phyloP scores from a whole-genome alignment of 1,140 invertebrate genomes.

The Hetaerina americana region DNA sequence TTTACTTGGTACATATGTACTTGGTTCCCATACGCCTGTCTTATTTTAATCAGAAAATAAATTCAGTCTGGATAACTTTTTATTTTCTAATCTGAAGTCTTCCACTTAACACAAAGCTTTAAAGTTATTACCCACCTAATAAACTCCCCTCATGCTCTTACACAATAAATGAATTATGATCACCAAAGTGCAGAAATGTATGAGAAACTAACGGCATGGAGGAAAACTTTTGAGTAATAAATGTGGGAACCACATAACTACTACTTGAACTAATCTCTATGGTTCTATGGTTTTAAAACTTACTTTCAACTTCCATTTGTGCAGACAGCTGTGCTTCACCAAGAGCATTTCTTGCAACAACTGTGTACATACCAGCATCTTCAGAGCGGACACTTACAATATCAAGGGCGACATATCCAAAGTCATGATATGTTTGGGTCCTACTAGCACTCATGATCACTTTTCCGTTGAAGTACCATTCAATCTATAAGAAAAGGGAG shows the following conservation, averaged over 20 bases:
- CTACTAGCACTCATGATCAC: constrained; percentile 68
- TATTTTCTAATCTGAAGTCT: no score
- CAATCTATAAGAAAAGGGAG: constrained; percentile 36
- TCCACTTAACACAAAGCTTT: no score
- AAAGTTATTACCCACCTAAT: no score
- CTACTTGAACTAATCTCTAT: not conserved
- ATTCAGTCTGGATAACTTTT: no score
- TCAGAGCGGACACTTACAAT: constrained; percentile 75
- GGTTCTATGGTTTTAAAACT: constrained; percentile 28
- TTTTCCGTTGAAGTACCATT: constrained; percentile 86
- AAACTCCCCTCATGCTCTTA: no score
- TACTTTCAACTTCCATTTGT: constrained; percentile 77
- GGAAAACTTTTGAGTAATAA: constrained; percentile 3
- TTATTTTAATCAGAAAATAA: constrained; percentile 10
- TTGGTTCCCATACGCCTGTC: no score
- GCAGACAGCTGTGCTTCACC: constrained; percentile 71
- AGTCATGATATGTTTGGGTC: constrained; percentile 87
- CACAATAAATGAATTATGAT: no score
- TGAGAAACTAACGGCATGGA: not conserved
- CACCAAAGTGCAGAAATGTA: no score
- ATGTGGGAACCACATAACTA: not conserved
- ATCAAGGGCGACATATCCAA: constrained; percentile 89
- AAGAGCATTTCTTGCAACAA: constrained; percentile 73
- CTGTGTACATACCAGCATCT: constrained; percentile 76
- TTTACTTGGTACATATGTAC: no score